Conservation (phyloP, 2,888 invertebrate genomes). For the Hipparchia sbordonii region DNA sequence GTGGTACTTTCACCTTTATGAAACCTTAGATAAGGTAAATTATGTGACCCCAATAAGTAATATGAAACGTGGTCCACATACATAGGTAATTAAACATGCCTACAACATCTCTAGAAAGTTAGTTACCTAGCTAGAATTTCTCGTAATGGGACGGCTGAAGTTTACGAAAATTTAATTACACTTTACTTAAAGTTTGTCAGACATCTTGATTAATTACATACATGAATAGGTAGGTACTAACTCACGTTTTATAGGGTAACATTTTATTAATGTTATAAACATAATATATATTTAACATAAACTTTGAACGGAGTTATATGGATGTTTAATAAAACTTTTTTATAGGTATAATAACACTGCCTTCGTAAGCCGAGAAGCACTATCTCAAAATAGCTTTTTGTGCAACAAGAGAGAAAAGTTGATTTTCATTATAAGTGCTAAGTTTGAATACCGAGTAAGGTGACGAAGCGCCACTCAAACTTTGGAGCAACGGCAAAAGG, state of each 20-base stretch:
- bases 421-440: too few species aligned
- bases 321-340: too few species aligned
- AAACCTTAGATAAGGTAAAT: neutral
- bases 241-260: neutral
- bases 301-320: too few species aligned
- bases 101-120: constrained; percentile 2
- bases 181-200: neutral
- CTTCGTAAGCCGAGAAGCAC: too few species aligned
- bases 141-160: neutral
- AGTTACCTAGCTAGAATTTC: neutral
- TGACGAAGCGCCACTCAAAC: too few species aligned
- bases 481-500: too few species aligned
- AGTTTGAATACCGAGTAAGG: too few species aligned
- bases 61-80: constrained; percentile 6
- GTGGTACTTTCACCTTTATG: neutral
- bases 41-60: neutral
- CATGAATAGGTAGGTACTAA: neutral
- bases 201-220: constrained; percentile 11
- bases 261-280: neutral
- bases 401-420: too few species aligned
- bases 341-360: too few species aligned
- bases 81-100: constrained; percentile 12
- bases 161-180: constrained; percentile 8
- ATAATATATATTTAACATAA: neutral
- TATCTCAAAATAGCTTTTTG: too few species aligned